Percentiles rank a stretch among this genome's conserved stretches.
These are phyloP conservation scores for Dolichotis patagonum DNA, from an alignment of 2,113 vertebrate genomes.

Conservation along the genomic window DNA sequence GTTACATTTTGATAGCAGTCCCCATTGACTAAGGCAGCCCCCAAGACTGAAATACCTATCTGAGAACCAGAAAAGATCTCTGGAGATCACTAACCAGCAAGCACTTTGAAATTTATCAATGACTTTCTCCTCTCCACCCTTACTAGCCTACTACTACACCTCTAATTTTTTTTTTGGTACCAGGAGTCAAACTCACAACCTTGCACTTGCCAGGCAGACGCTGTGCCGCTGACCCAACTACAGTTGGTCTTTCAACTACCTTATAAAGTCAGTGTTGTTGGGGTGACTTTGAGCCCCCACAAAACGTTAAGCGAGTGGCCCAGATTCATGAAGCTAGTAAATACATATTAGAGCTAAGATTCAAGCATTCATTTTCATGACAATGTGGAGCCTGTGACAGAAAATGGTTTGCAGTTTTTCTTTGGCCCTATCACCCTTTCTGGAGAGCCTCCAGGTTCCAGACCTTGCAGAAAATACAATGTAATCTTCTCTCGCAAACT, in stretches of 20 bases:
- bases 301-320: not conserved
- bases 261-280: not conserved
- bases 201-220: no score
- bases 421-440: conserved; percentile 23
- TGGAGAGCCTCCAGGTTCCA: not conserved
- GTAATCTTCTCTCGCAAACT: conserved; percentile 67
- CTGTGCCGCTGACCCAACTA: no score
- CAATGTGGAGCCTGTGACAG: not conserved
- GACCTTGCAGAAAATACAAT: conserved; percentile 52
- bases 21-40: not conserved
- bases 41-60: not conserved
- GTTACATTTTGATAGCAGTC: not conserved
- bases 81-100: not conserved
- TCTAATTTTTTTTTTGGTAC: no score
- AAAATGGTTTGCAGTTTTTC: conserved; percentile 51
- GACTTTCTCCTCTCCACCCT: not conserved
- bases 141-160: no score
- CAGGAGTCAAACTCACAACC: no score
- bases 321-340: not conserved
- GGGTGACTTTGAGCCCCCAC: not conserved
- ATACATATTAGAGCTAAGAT: not conserved
- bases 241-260: not conserved
- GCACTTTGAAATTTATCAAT: not conserved
- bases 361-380: not conserved
- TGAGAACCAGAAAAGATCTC: not conserved